Conservation (phyloP, 2,113 vertebrate genomes). For the Mobula hypostoma region DNA sequence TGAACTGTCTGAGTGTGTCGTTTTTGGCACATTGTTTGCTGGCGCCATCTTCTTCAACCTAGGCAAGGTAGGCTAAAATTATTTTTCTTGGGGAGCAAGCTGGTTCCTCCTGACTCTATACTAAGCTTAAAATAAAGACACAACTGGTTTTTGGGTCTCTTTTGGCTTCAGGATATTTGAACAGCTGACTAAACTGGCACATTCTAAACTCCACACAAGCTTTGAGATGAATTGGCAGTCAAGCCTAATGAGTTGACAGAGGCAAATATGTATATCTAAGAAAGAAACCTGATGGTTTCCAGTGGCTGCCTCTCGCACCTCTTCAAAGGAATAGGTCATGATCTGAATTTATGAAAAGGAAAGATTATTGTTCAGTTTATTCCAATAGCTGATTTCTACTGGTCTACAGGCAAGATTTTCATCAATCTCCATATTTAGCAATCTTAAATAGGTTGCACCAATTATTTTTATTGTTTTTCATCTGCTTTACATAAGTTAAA, state of each 20-base stretch:
- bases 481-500: not conserved
- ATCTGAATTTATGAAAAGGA: not conserved
- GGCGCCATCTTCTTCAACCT: not conserved
- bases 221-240: not conserved
- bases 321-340: not conserved
- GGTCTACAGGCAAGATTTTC: not conserved
- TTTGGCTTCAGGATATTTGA: not conserved
- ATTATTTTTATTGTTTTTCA: not conserved
- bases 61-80: not conserved
- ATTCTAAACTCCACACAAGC: not conserved
- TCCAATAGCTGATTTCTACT: not conserved
- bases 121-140: not conserved
- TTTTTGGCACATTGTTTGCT: too few relatives aligned
- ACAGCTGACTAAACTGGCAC: not conserved
- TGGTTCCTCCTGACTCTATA: not conserved
- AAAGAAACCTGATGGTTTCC: not conserved
- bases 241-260: not conserved
- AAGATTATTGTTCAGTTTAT: not conserved
- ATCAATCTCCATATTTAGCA: not conserved
- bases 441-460: not conserved
- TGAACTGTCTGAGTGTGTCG: too few relatives aligned
- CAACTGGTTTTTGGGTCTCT: not conserved
- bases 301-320: not conserved
- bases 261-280: not conserved
- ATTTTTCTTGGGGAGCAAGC: not conserved